Evolutionary conservation across 2,888 invertebrate species (phyloP), one percentile per base, ranked within the genome.

Genomic region (Drosophila limbata): DNA sequence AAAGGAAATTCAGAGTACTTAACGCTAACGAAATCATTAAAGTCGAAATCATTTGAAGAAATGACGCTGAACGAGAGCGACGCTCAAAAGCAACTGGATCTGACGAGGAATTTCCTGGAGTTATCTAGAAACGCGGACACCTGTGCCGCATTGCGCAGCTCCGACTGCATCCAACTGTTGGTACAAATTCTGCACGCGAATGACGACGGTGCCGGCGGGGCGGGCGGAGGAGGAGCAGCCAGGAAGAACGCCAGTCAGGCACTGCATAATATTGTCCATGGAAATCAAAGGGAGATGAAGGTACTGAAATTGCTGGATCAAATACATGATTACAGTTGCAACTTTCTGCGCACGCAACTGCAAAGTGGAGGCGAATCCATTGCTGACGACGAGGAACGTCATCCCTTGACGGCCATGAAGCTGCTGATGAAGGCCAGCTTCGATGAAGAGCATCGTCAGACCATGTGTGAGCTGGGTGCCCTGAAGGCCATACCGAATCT

Each of bases 401-500:
- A 98, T 93, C 98, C 98, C 0, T 95, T 97, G 69, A 95, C 97
- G 74, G 97, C 97, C 51, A 96, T 98, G 71, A 98, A 98, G 13
- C 96, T 98, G 67, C 93, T 99, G 51, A 99, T 99, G 98, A 98
- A 98, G 91, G 94, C 98, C 25, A 98, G 99, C 0, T 99, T 99
- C 92, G 99, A 99, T 91, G 98, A 99, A 91, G 98, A 98, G 79
- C 98, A 99, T 91, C 94, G 99, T 13, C 97, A 97, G 92, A 98
- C 98, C 0, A 99, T 99, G 93, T 98, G 98, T 91, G 96, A 97
- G 84, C 93, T 99, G 45, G 99, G 99, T 33, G 98, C 98, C 0
- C 94, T 99, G 31, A 97, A 98, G 91, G 97, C 97, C 0, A 95
- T 99, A 53, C 98, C 98, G 2, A 97, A 97, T 79, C 94, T 99